phyloP scores from a whole-genome alignment of 1,140 invertebrate genomes.

The Anagrus nilaparvatae region DNA sequence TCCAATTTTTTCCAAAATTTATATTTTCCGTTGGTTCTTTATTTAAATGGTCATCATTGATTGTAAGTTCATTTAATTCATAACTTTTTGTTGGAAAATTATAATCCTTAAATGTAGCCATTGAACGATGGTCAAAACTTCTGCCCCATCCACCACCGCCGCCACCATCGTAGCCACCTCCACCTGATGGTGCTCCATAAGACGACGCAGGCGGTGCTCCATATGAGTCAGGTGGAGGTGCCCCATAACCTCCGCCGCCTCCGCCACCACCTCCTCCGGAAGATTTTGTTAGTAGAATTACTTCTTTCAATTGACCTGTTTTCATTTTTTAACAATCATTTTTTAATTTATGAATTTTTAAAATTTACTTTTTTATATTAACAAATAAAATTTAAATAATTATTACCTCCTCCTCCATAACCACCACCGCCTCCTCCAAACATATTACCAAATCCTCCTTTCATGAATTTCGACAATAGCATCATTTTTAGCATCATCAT shows the following conservation, averaged over 20 bases:
- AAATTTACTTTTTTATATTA: conserved; percentile 22
- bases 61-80: conserved; percentile 3
- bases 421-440: conserved; percentile 25
- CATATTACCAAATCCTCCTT: conserved; percentile 33
- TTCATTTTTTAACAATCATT: too few relatives aligned
- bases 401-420: conserved; percentile 23
- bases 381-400: too few relatives aligned
- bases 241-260: conserved; percentile 9
- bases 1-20: not conserved
- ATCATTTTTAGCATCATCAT: conserved; percentile 49
- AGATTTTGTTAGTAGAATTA: conserved; percentile 32
- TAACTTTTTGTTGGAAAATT: conserved; percentile 4
- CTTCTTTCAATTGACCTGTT: conserved; percentile 30
- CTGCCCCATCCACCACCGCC: conserved; percentile 34
- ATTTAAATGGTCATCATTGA: too few relatives aligned
- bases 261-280: conserved; percentile 22
- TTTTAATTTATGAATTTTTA: conserved; percentile 11
- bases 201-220: conserved; percentile 25
- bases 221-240: conserved; percentile 24
- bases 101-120: conserved; percentile 8
- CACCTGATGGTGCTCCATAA: conserved; percentile 28
- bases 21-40: not conserved
- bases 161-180: conserved; percentile 26
- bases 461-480: conserved; percentile 45
- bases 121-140: conserved; percentile 27